Evolutionary conservation across 2,113 vertebrate species (phyloP).

Genomic region (Hemicordylus capensis): DNA sequence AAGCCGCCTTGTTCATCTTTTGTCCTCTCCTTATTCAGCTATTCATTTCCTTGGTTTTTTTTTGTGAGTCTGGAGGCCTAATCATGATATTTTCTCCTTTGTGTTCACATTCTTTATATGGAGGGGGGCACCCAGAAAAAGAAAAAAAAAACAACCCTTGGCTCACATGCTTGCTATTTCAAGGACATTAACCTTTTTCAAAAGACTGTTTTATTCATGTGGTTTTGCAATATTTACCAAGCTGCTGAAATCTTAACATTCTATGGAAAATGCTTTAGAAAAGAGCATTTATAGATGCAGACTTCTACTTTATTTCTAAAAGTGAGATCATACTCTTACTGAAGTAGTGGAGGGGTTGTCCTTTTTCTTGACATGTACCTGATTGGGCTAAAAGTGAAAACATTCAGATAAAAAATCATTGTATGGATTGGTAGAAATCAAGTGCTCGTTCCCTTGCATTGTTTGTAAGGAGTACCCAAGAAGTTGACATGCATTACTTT

Average conservation of each 20-base stretch:
- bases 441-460: too few species aligned
- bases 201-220: background rate
- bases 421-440: background rate
- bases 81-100: background rate
- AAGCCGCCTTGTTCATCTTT: background rate
- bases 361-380: background rate
- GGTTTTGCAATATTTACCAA: background rate
- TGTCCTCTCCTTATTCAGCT: background rate
- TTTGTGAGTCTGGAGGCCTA: background rate
- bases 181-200: constrained; percentile 17
- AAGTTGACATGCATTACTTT: too few species aligned
- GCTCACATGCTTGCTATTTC: background rate
- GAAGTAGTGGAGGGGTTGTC: background rate
- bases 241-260: constrained; percentile 7
- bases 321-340: background rate
- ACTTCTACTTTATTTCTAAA: background rate
- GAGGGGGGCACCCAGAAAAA: background rate
- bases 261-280: background rate
- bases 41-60: background rate
- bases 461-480: too few species aligned
- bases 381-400: background rate
- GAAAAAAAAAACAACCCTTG: too few species aligned
- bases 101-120: background rate
- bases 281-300: background rate
- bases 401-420: background rate